Evolutionary conservation across 2,888 invertebrate species (phyloP), one percentile per base, ranked within the genome.

Genomic region (Galerucella pusilla): DNA sequence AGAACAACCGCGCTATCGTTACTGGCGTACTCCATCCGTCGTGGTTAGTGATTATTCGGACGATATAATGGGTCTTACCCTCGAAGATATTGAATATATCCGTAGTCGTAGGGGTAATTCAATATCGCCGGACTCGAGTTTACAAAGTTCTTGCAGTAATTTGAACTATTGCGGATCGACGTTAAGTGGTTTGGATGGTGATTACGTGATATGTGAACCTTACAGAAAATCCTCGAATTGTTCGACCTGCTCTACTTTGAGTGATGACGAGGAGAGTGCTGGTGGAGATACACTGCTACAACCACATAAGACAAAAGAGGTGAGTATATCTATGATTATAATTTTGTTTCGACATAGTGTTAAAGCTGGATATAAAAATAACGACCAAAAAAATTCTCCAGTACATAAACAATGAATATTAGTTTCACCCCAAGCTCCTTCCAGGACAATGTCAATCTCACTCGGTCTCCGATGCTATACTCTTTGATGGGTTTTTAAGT

Each of bases 1-100:
- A 54, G 87, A 87, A 74, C 78, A 79, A 35, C 78, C 89, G 88
- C 81, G 83, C 89, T 83, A 89, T 72, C 87, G 92, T 5, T 94
- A 92, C 82, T 94, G 94, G 87, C 88, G 95, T 75, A 95, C 95
- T 0, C 96, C 96, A 0, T 95, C 95, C 72, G 95, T 96, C 64
- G 95, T 96, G 3, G 94, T 96, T 60, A 95, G 95, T 84, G 96
- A 96, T 86, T 95, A 95, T 84, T 95, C 95, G 0, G 95, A 95
- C 83, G 95, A 92, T 83, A 88, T 90, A 7, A 88, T 90, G 81
- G 90, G 90, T 68, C 87, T 91, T 20, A 90, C 90, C 42, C 86
- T 91, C 61, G 91, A 91, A 81, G 91, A 91, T 80, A 90, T 91
- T 77, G 91, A 91, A 81, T 90, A 90, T 82, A 90, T 91, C 81